Evolutionary conservation across 2,113 vertebrate species (phyloP).

Genomic region (Seriola quinqueradiata): DNA sequence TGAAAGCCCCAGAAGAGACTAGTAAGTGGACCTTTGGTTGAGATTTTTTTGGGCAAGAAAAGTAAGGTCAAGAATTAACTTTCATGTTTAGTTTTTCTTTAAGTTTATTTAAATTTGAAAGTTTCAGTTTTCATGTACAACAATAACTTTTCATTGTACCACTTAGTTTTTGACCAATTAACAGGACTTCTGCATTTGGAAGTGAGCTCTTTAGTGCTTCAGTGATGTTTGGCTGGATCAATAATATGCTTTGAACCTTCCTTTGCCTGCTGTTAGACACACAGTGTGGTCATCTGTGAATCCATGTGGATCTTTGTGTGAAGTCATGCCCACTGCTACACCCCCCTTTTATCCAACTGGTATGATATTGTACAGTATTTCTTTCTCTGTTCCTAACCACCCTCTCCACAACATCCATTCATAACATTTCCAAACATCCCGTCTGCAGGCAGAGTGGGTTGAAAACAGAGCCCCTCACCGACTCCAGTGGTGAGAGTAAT

Average conservation of each 20-base stretch:
- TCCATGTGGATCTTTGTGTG: constrained; percentile 1
- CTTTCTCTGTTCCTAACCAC: not conserved
- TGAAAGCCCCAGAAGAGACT: not conserved
- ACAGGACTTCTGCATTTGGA: not conserved
- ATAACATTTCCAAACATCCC: constrained; percentile 43
- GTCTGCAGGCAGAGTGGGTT: constrained; percentile 36
- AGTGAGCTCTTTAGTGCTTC: not conserved
- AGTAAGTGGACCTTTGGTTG: too few relatives aligned
- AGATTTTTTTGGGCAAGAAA: too few relatives aligned
- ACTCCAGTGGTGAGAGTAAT: constrained; percentile 67
- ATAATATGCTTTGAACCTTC: not conserved
- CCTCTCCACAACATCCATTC: constrained; percentile 26
- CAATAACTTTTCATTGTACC: too few relatives aligned
- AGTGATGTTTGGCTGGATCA: not conserved
- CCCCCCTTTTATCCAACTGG: not conserved
- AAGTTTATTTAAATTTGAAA: too few relatives aligned
- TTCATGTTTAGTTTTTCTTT: not conserved
- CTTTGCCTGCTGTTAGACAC: not conserved
- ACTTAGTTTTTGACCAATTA: too few relatives aligned
- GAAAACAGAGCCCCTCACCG: constrained; percentile 38
- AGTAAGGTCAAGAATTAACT: not conserved
- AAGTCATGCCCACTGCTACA: not conserved
- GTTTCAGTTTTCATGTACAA: too few relatives aligned
- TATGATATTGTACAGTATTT: constrained; percentile 3
- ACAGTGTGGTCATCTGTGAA: not conserved